Evolutionary conservation across 2,113 vertebrate species (phyloP).

Genomic region (Macaca nemestrina): DNA sequence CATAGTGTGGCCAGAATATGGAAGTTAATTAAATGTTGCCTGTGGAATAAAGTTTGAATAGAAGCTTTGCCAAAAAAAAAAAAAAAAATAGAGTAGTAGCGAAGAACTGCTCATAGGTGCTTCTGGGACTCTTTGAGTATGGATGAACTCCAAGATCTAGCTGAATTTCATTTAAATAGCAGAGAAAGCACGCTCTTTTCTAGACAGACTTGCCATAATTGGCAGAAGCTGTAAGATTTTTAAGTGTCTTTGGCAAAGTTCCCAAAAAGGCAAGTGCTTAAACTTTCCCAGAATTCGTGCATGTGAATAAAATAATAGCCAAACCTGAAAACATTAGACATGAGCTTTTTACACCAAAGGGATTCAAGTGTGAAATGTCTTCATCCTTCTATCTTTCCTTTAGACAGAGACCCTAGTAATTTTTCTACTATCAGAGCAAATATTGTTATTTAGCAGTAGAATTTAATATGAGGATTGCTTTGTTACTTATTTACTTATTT

Average conservation of each 20-base stretch:
- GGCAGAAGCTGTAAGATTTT: slow-evolving; percentile 25
- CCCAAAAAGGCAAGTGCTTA: background rate
- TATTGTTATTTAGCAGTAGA: background rate
- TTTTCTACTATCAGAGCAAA: background rate
- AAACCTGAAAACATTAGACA: slow-evolving; percentile 31
- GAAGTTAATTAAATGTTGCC: background rate
- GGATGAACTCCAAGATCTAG: background rate
- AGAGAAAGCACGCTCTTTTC: slow-evolving; percentile 22
- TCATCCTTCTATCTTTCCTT: background rate
- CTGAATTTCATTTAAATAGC: background rate
- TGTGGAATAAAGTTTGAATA: background rate
- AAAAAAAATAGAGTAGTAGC: background rate
- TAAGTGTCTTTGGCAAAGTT: slow-evolving; percentile 50
- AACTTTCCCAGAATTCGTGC: slow-evolving; percentile 14
- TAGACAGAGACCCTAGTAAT: background rate
- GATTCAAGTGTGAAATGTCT: background rate
- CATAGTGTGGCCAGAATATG: background rate
- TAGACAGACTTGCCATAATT: slow-evolving; percentile 11
- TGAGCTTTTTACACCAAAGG: background rate
- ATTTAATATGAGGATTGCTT: background rate
- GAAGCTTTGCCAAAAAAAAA: background rate
- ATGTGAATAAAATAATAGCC: slow-evolving; percentile 30
- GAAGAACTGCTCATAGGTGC: background rate
- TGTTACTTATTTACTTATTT: slow-evolving; percentile 13
- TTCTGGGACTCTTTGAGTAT: background rate